Base-by-base conservation (phyloP, 2,797 vertebrate species). In the Selene dorsalis region DNA sequence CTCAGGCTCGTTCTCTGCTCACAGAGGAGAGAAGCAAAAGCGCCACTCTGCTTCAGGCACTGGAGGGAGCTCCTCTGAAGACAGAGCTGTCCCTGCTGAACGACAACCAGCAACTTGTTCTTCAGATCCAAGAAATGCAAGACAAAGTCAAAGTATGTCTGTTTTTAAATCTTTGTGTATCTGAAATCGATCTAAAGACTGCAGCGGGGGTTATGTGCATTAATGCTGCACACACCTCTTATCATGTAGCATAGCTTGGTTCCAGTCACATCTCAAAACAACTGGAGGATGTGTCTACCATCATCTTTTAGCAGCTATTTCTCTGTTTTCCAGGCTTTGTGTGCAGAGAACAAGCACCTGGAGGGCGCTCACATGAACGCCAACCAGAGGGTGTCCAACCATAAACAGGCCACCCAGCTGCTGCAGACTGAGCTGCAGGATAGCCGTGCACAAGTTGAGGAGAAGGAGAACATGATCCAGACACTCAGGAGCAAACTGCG, bases 341-440 rank as follows among this genome's bases (percentile, higher is more conserved):
- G 70, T 80, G 6, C 47, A 38, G 92, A 93, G 75, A 89, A 92
- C 28, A 79, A 91, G 65, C 87, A 93, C 53, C 80, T 96, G 38
- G 87, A 97, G 91, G 87, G 89, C 4, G 74, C 79, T 48, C 79
- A 93, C 61, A 45, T 30, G 5, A 87, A 93, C 82, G 88, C 86
- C 2, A 87, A 73, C 61, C 68, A 83, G 85, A 84, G 66, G 0
- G 18, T 91, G 16, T 73, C 89, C 32, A 87, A 82, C 68, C 95
- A 94, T 13, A 95, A 96, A 59, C 76, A 88, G 67, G 91, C 69
- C 38, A 94, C 94, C 35, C 86, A 85, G 69, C 78, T 88, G 20
- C 84, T 97, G 66, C 92, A 96, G 87, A 93, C 89, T 3, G 94
- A 97, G 79, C 88, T 97, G 53, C 89, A 92, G 82, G 92, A 94